Evolutionary conservation across 2,797 vertebrate genomes (phyloP).

Genomic region (Mycteria americana): DNA sequence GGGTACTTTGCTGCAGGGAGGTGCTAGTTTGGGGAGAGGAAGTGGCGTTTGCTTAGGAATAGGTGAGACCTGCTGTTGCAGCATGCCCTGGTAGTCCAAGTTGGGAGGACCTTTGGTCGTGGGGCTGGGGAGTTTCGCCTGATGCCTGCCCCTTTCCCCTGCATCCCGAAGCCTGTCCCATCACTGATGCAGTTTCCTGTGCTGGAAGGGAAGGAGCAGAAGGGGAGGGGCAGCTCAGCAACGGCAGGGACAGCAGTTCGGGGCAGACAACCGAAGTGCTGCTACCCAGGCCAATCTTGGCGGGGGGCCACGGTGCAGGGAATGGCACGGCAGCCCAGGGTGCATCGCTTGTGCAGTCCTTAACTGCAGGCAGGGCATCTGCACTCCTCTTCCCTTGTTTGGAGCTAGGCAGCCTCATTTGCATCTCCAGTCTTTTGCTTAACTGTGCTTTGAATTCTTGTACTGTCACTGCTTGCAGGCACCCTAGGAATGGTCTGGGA

Average conservation of each 20-base stretch:
- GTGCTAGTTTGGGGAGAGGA: neutral
- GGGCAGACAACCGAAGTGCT: neutral
- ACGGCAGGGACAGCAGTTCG: neutral
- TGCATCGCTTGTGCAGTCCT: neutral
- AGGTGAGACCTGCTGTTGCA: neutral
- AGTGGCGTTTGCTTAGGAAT: neutral
- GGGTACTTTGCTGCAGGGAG: neutral
- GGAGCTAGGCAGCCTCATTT: neutral
- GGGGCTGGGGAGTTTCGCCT: neutral
- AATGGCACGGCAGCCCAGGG: neutral
- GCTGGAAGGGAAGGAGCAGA: neutral
- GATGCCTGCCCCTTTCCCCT: neutral
- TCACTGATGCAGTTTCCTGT: neutral
- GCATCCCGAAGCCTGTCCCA: neutral
- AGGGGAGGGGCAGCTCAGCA: neutral
- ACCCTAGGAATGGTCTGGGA: neutral
- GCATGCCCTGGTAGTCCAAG: neutral
- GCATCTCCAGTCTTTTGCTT: neutral
- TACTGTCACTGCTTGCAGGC: neutral
- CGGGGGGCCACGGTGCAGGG: fast-evolving
- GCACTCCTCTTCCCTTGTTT: neutral
- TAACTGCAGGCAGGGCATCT: neutral
- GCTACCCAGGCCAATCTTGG: fast-evolving
- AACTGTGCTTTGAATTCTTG: neutral
- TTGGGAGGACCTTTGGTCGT: neutral